Evolutionary conservation across 2,888 invertebrate species (phyloP).

Genomic region (Phaonia tiefii): DNA sequence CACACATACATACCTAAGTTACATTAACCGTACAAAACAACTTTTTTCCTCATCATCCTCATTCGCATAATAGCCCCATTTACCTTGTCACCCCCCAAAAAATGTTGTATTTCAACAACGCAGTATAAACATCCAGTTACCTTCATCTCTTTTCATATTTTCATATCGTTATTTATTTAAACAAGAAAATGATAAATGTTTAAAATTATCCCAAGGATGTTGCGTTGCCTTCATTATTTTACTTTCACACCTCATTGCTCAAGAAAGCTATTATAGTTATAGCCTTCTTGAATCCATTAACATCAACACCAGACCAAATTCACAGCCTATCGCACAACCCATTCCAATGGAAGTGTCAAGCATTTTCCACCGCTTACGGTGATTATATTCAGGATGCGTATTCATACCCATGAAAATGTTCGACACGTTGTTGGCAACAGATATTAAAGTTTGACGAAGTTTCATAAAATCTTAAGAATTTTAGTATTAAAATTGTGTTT

Average conservation of each 20-base stretch:
- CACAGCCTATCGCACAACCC: neutral
- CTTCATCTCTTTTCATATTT: neutral
- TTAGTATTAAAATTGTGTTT: too few species aligned
- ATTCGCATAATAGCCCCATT: neutral
- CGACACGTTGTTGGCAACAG: too few species aligned
- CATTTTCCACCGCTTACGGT: too few species aligned
- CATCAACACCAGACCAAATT: neutral
- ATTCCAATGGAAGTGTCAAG: neutral
- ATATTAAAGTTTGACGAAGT: too few species aligned
- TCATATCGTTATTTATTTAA: slow-evolving; percentile 19
- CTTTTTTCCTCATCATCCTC: neutral
- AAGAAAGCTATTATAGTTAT: neutral
- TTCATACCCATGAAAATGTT: too few species aligned
- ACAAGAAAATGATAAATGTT: slow-evolving; percentile 11
- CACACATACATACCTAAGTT: too few species aligned
- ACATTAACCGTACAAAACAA: neutral
- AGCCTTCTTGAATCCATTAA: too few species aligned
- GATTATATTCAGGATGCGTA: too few species aligned
- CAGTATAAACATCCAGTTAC: neutral
- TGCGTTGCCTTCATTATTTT: neutral
- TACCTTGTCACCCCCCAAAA: neutral
- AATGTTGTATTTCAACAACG: neutral
- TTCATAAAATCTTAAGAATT: too few species aligned
- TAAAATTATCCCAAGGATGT: neutral
- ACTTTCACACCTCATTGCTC: slow-evolving; percentile 16